A percentile compares a stretch with the other conserved stretches of the same genome.
Conservation (phyloP, 1,140 invertebrate species). For the Bradynema listronoti region DNA sequence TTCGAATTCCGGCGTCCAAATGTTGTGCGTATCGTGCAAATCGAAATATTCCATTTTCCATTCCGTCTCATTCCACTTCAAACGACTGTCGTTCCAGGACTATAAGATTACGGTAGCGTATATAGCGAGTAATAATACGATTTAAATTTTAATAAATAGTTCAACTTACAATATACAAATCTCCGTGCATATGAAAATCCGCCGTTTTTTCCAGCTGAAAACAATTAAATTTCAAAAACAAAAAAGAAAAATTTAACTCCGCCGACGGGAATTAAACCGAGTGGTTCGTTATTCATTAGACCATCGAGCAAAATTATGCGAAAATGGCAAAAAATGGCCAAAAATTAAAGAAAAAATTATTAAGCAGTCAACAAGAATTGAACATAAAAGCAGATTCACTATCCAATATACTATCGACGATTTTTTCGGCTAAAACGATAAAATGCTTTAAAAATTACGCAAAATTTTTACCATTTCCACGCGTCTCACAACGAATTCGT, state of each 20-base stretch:
- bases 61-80: conserved; percentile 44
- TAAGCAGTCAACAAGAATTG: no score
- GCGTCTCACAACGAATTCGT: conserved; percentile 37
- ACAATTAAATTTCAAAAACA: neutral
- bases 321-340: no score
- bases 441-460: neutral
- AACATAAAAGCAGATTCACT: no score
- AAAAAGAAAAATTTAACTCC: neutral
- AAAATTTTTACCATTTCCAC: conserved; percentile 36
- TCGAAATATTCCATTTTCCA: conserved; percentile 41
- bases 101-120: conserved; percentile 19
- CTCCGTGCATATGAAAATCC: conserved; percentile 52
- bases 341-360: no score
- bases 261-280: neutral
- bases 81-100: conserved; percentile 48
- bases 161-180: conserved; percentile 40
- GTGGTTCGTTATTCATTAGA: no score
- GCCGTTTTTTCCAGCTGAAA: conserved; percentile 37
- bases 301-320: no score
- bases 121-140: neutral
- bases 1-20: conserved; percentile 49
- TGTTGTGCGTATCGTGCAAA: conserved; percentile 40
- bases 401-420: no score
- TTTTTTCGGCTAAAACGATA: neutral
- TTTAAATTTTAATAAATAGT: neutral